Evolutionary conservation across 2,113 vertebrate genomes (phyloP), one percentile per base, ranked within the genome.

Genomic region (Genyomyrus donnyi): DNA sequence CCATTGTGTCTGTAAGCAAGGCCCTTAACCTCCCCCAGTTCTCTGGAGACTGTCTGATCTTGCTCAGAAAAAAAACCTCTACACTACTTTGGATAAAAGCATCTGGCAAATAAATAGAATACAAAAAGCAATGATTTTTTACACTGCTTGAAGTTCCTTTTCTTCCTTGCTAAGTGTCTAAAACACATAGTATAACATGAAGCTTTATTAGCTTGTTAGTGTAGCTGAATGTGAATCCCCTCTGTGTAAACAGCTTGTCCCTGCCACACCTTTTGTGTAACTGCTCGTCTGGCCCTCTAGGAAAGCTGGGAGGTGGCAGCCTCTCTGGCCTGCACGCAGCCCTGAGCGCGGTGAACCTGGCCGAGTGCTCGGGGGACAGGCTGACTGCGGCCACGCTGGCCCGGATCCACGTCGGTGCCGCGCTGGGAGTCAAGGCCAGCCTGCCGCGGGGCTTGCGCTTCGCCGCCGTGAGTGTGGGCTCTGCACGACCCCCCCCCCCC

Each of bases 281-380:
- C 35, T 45, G 6, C 90, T 31, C 3, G 31, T 80, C 74, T 80
- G 31, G 74, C 17, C 74, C 15, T 85, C 7, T 90, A 99, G 98
- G 98, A 86, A 99, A 98, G 93, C 96, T 98, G 91, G 95, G 95
- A 0, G 98, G 98, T 0, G 98, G 97, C 85, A 97, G 97, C 92
- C 95, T 99, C 10, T 94, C 96, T 17, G 98, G 97, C 0, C 93
- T 98, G 91, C 97, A 97, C 94, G 96, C 98, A 96, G 97, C 98
- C 0, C 95, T 99, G 77, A 98, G 97, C 0, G 98, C 98, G 0
- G 97, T 99, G 89, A 99, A 99, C 95, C 94, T 99, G 93, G 98
- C 97, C 0, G 98, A 99, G 89, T 98, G 98, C 0, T 96, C 98
- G 0, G 97, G 97, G 0, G 95, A 97, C 0, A 92, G 96, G 13